Evolutionary conservation across 2,888 invertebrate species (phyloP), one percentile per base, ranked within the genome.

Genomic region (Lasioglossum pauxillum): DNA sequence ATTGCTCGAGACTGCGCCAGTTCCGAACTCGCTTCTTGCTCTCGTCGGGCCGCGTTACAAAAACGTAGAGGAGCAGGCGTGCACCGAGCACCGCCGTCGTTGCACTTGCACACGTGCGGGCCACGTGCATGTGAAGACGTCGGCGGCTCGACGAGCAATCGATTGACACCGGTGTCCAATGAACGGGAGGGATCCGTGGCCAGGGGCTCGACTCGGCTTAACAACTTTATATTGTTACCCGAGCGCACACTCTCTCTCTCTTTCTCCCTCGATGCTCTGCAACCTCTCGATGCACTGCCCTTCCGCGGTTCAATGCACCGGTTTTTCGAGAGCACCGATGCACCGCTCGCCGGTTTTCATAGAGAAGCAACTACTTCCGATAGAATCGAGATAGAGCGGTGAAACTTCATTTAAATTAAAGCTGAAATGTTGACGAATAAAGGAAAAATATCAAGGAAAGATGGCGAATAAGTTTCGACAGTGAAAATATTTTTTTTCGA

Each of bases 81-180:
- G 60, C 38, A 23, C 27, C 3, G 60, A n/a, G 75, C 38, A 27
- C 27, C 57, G 57, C 4, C n/a, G 57, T 4, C 53, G 23, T 27
- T 49, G 64, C 31, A 64, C 64, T 49, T 35, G 74, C 49, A 49
- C 74, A 49, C 31, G 74, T 74, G 74, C 49, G 19, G 35, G 23
- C 71, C 71, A 71, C 71, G 71, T 71, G 71, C 71, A 41, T 71
- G 71, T 71, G 41, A 71, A 71, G 71, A 71, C 71, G 71, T 41
- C 71, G 71, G 38, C 69, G 69, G 10, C 71, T 41, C 71, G 71
- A 71, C 87, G 79, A 64, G 84, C 87, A 87, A 90, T 90, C 90
- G 90, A 90, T 90, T 90, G 71, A 41, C 71, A 71, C 41, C 38
- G 41, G n/a, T 71, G 71, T 71, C 71, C 71, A 41, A 71, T 71